Evolutionary conservation across 2,113 vertebrate genomes (phyloP).

Genomic region (Microtus pennsylvanicus): DNA sequence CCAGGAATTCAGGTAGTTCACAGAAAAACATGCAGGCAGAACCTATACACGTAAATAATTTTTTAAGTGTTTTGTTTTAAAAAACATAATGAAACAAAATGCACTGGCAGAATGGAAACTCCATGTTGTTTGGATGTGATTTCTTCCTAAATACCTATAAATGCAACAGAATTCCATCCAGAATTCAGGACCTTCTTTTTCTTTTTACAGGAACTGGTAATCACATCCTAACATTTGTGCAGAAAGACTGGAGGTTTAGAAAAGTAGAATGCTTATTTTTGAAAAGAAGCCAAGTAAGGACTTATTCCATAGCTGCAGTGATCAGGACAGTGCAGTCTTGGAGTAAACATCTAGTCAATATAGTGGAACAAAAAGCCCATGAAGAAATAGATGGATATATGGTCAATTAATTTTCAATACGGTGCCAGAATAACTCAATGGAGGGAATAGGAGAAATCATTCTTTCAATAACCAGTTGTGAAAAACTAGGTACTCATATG

Average conservation of each 20-base stretch:
- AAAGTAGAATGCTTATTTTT: not conserved
- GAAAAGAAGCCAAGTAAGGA: not conserved
- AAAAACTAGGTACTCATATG: not conserved
- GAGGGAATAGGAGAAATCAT: not conserved
- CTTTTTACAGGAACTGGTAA: not conserved
- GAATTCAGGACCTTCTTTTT: not conserved
- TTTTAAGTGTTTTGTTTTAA: not conserved
- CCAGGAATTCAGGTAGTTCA: not conserved
- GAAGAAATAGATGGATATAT: not conserved
- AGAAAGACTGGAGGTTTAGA: not conserved
- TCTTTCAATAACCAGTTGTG: slow-evolving; percentile 1
- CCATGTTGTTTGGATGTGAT: not conserved
- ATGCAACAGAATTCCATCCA: not conserved
- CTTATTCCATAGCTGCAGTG: not conserved
- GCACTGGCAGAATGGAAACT: not conserved
- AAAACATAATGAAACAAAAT: not conserved
- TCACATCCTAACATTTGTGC: not conserved
- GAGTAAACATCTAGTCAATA: not conserved
- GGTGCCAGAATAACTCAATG: not conserved
- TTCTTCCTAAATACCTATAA: not conserved
- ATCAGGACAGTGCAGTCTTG: not conserved
- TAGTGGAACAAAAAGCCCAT: not conserved
- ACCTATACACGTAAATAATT: not conserved
- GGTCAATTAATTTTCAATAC: not conserved
- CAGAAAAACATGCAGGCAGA: not conserved